Conservation (phyloP, 2,113 vertebrate species). For the Amazona guildingii region DNA sequence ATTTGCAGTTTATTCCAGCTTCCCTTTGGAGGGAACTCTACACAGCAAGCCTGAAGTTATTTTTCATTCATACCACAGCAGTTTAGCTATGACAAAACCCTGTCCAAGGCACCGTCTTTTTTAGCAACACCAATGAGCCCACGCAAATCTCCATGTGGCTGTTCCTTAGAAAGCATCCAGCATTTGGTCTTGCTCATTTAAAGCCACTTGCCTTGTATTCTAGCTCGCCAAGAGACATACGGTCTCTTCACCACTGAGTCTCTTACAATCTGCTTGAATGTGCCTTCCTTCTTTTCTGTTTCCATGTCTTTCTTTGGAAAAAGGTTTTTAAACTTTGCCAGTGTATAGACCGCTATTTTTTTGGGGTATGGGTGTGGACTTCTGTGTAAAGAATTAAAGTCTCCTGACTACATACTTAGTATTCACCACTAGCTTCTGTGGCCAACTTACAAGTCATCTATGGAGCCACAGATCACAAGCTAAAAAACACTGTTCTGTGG, state of each 20-base stretch:
- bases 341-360: background rate
- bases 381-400: background rate
- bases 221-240: background rate
- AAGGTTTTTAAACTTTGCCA: background rate
- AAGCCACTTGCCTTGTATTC: background rate
- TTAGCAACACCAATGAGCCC: background rate
- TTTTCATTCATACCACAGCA: background rate
- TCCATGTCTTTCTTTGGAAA: background rate
- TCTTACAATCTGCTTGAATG: background rate
- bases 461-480: background rate
- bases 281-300: background rate
- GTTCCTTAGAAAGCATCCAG: slow-evolving; percentile 4
- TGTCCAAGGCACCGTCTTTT: background rate
- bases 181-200: background rate
- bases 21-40: background rate
- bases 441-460: background rate
- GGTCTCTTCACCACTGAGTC: background rate
- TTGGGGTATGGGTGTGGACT: background rate
- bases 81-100: background rate
- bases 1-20: slow-evolving; percentile 2
- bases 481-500: background rate
- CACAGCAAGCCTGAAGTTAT: background rate
- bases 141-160: background rate
- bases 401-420: background rate
- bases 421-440: background rate